Percentiles rank a stretch among this genome's conserved stretches.
These are phyloP conservation scores for Platypus cylindrus DNA, from an alignment of 2,888 invertebrate species.

Conservation along the genomic window DNA sequence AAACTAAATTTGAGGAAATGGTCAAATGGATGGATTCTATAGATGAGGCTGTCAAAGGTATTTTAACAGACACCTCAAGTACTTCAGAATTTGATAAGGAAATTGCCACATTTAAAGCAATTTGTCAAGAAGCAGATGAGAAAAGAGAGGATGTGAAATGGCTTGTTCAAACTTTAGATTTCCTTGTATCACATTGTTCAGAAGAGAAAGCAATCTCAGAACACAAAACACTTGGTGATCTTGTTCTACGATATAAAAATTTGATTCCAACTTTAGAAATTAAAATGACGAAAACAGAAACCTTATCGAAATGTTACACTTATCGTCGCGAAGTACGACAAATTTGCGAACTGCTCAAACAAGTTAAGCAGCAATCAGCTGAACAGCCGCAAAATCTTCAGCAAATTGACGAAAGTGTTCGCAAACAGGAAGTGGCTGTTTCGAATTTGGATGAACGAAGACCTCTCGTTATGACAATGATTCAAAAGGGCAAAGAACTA, in stretches of 20 bases:
- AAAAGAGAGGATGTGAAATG: conserved; percentile 92
- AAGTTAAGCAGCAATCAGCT: conserved; percentile 61
- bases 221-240: conserved; percentile 66
- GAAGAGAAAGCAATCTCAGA: conserved; percentile 69
- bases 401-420: conserved; percentile 60
- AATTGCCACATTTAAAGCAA: conserved; percentile 78
- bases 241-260: conserved; percentile 81
- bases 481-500: conserved; percentile 83
- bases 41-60: conserved; percentile 67
- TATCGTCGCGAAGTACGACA: conserved; percentile 82
- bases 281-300: conserved; percentile 85
- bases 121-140: conserved; percentile 80
- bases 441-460: conserved; percentile 73
- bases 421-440: conserved; percentile 72
- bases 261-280: conserved; percentile 85
- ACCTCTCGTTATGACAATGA: conserved; percentile 75
- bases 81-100: conserved; percentile 84
- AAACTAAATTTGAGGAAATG: conserved; percentile 68
- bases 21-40: conserved; percentile 84
- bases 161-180: conserved; percentile 83
- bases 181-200: conserved; percentile 68
- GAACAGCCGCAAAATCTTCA: conserved; percentile 55
- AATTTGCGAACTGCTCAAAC: conserved; percentile 64
- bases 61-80: conserved; percentile 72
- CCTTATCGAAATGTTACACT: conserved; percentile 83